These are phyloP conservation scores for Otolemur crassicaudatus DNA, from an alignment of 2,797 vertebrate genomes.

Conservation along the genomic window DNA sequence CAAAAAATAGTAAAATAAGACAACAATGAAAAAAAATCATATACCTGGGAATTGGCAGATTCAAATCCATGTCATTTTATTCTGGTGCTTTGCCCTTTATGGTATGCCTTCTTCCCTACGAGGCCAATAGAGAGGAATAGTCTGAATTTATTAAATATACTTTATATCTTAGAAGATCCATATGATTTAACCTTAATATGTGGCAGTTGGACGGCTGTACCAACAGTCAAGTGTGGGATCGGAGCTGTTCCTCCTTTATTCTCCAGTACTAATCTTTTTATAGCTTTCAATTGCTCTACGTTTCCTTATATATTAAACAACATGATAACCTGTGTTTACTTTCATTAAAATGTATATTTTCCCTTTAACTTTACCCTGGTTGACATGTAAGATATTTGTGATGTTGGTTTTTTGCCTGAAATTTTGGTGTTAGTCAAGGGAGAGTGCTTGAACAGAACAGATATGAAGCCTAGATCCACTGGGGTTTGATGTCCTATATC, in stretches of 20 bases:
- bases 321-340: not conserved
- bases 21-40: not conserved
- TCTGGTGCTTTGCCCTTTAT: not conserved
- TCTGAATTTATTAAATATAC: not conserved
- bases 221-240: not conserved
- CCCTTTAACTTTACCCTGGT: not conserved
- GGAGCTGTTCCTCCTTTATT: not conserved
- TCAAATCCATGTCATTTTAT: not conserved
- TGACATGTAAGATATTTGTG: not conserved
- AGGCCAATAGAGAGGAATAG: not conserved
- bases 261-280: not conserved
- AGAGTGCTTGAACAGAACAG: not conserved
- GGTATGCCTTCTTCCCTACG: not conserved
- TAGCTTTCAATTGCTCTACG: not conserved
- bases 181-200: not conserved
- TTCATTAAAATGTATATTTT: not conserved
- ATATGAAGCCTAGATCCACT: not conserved
- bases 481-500: not conserved
- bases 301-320: not conserved
- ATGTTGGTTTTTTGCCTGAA: not conserved
- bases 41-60: not conserved
- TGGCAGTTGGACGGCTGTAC: not conserved
- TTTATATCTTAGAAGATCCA: not conserved
- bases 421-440: not conserved
- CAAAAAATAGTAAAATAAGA: too few relatives aligned